These are phyloP conservation scores for Linurgus olivaceus DNA, from an alignment of 2,797 vertebrate genomes.

Conservation along the genomic window DNA sequence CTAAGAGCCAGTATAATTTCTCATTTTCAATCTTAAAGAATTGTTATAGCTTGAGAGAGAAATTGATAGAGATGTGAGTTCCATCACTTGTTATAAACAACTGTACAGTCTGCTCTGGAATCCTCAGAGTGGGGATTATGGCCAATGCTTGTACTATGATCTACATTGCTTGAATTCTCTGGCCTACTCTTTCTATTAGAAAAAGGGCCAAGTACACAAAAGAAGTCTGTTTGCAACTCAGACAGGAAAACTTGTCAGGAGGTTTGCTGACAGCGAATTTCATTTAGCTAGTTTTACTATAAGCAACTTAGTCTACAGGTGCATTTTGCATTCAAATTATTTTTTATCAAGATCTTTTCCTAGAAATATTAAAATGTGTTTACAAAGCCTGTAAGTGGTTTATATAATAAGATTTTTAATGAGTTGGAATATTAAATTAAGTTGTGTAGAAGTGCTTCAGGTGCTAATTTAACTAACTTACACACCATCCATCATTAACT, in stretches of 20 bases:
- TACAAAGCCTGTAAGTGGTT: slow-evolving; percentile 36
- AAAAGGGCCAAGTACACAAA: not conserved
- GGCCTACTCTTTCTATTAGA: not conserved
- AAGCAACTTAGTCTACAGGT: not conserved
- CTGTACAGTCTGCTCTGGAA: not conserved
- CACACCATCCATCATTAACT: slow-evolving; percentile 1
- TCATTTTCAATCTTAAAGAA: slow-evolving; percentile 2
- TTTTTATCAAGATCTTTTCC: slow-evolving; percentile 33
- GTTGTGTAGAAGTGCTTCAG: slow-evolving; percentile 27
- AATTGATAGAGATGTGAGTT: not conserved
- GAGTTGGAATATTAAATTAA: slow-evolving; percentile 53
- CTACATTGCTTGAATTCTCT: not conserved
- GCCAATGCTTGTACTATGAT: not conserved
- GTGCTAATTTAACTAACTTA: slow-evolving; percentile 32
- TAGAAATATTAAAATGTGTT: slow-evolving; percentile 30
- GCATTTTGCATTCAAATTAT: slow-evolving; percentile 29
- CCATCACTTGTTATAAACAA: not conserved
- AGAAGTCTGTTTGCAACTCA: not conserved
- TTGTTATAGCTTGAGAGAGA: not conserved
- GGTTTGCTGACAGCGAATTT: slow-evolving; percentile 29
- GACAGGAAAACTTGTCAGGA: not conserved
- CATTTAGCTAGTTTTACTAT: slow-evolving; percentile 25
- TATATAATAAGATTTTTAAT: slow-evolving; percentile 56
- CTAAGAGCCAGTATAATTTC: not conserved
- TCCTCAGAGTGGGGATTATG: not conserved